Percentiles rank a stretch among this genome's conserved stretches.
Evolutionary conservation across 2,888 invertebrate species (phyloP).

Genomic region (Cephus pulcher): DNA sequence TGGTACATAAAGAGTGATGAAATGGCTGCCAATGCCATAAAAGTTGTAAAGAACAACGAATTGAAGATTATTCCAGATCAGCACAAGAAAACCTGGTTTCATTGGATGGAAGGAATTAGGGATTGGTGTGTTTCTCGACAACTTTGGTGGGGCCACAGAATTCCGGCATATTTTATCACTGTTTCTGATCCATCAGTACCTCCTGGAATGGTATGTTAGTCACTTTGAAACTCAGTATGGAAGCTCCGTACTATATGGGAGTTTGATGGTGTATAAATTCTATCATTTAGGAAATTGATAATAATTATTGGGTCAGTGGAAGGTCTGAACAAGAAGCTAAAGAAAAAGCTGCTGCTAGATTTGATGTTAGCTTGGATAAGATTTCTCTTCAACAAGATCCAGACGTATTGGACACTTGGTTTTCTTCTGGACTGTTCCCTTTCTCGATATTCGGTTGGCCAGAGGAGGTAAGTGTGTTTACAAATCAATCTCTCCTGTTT

Average conservation of each 20-base stretch:
- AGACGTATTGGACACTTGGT: slow-evolving; percentile 99
- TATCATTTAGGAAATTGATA: slow-evolving; percentile 45
- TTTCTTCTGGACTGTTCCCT: slow-evolving; percentile 95
- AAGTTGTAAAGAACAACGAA: slow-evolving; percentile 82
- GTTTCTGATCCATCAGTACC: slow-evolving; percentile 66
- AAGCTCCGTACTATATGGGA: background rate
- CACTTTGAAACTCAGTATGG: background rate
- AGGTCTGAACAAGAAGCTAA: slow-evolving; percentile 79
- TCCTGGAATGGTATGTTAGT: slow-evolving; percentile 51
- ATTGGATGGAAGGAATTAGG: slow-evolving; percentile 96
- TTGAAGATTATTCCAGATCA: slow-evolving; percentile 91
- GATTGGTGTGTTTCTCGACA: slow-evolving; percentile 99
- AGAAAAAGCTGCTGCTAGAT: slow-evolving; percentile 81
- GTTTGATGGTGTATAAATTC: background rate
- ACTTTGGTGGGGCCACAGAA: slow-evolving; percentile 99
- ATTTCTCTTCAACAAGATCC: slow-evolving; percentile 82
- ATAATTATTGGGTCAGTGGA: slow-evolving; percentile 71
- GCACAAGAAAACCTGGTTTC: slow-evolving; percentile 93
- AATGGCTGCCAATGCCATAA: slow-evolving; percentile 89
- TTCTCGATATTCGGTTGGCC: slow-evolving; percentile 99
- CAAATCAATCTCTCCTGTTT: background rate
- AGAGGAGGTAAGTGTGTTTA: slow-evolving; percentile 71
- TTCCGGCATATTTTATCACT: slow-evolving; percentile 90
- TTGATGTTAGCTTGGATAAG: slow-evolving; percentile 70
- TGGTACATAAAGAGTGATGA: slow-evolving; percentile 93